Base-by-base conservation (phyloP, 2,888 invertebrate species). In the Cabera pusaria region DNA sequence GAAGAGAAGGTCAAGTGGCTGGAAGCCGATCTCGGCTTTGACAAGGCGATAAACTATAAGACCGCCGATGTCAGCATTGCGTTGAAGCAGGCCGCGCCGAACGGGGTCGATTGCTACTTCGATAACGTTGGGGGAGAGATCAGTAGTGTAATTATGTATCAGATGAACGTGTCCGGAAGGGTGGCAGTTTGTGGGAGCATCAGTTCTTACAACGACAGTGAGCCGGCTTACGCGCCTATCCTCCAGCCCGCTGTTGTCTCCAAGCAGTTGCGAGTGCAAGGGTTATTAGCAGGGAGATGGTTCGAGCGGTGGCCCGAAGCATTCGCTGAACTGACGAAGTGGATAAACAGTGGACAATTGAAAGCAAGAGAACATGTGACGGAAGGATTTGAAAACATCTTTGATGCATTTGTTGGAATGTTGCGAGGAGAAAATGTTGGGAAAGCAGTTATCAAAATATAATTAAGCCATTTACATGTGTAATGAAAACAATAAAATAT, bases 91-190 rank as follows among this genome's bases (percentile, higher is more conserved):
- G 88, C 85, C 21, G 93, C 93, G 1, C 93, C 94, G 0, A 76
- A 93, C 9, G 94, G 94, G 4, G 76, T 95, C 0, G 94, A 95
- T 60, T 93, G 93, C 59, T 95, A 93, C 63, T 95, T 94, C 64
- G 95, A 95, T 64, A 95, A 94, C 68, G 94, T 93, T 3, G 93
- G 93, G 7, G 93, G 93, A 2, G 91, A 92, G 41, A 83, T 93
- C 8, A 91, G 92, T 29, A 90, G 88, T 28, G 70, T 69, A 0
- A 90, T 93, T 1, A 79, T 93, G 0, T 72, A 72, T 19, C 90
- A 91, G 49, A 93, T 93, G 93, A 93, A 91, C 43, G 91, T 34
- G 0, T 56, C 12, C 41, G 93, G 93, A 0, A 79, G 93, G 31
- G 81, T 93, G 11, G 72, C 93, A 0, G 87, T 92, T 0, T 79